phyloP scores from a whole-genome alignment of 2,888 invertebrate genomes.

The Junonia oenone region DNA sequence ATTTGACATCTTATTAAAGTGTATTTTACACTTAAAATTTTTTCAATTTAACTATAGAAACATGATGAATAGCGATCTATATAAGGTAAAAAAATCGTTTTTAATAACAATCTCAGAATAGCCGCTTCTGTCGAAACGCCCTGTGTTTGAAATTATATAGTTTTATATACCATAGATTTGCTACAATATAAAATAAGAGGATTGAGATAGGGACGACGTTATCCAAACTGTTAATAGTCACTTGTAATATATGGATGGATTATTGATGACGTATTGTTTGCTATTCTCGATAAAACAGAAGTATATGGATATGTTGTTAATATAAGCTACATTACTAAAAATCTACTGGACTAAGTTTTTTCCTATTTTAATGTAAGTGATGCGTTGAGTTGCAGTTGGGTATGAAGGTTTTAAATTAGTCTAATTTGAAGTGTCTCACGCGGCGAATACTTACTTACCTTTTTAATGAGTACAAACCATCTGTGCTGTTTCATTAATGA shows the following conservation, averaged over 20 bases:
- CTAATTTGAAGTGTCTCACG: constrained; percentile 20
- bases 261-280: constrained; percentile 21
- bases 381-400: constrained; percentile 19
- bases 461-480: constrained; percentile 26
- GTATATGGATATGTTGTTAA: constrained; percentile 21
- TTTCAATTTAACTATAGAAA: constrained; percentile 37
- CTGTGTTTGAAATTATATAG: constrained; percentile 30
- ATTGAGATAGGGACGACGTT: constrained; percentile 28
- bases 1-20: constrained; percentile 32
- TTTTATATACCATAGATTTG: constrained; percentile 34
- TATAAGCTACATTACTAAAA: constrained; percentile 21
- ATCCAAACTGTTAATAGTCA: constrained; percentile 30
- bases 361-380: constrained; percentile 25
- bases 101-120: constrained; percentile 27
- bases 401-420: constrained; percentile 25
- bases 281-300: constrained; percentile 14
- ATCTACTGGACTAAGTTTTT: constrained; percentile 25
- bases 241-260: constrained; percentile 31
- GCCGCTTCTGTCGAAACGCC: constrained; percentile 27
- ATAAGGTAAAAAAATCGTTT: constrained; percentile 32
- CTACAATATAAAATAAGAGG: constrained; percentile 31
- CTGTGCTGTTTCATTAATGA: constrained; percentile 18
- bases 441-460: constrained; percentile 26
- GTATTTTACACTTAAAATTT: constrained; percentile 36
- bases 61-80: constrained; percentile 33